Conservation (phyloP, 2,113 vertebrate species). For the Urocynchramus pylzowi region DNA sequence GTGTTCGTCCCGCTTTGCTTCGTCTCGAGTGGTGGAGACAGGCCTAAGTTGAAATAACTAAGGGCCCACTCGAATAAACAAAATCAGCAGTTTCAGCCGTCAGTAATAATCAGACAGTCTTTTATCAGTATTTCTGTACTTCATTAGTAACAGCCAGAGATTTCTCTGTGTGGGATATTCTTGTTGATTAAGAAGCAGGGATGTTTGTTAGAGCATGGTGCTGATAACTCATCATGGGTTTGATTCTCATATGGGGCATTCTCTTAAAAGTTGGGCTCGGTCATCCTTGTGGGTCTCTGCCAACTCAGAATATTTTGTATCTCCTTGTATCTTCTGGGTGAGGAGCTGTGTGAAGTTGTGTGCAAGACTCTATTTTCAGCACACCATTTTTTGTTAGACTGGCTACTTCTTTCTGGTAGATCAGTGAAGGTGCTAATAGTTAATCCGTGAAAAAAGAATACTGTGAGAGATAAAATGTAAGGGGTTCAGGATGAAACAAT, state of each 20-base stretch:
- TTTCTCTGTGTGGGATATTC: background rate
- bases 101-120: background rate
- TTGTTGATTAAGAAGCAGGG: accelerated
- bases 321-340: too few relatives aligned
- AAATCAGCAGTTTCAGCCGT: background rate
- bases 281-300: background rate
- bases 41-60: background rate
- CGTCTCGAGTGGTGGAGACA: background rate
- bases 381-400: accelerated
- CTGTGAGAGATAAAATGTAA: background rate
- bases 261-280: background rate
- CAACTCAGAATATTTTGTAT: background rate
- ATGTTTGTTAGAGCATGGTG: background rate
- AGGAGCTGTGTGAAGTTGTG: background rate
- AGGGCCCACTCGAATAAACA: accelerated
- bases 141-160: background rate
- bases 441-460: background rate
- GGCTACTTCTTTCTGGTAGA: background rate
- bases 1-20: accelerated
- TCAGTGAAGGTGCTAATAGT: background rate
- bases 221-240: background rate
- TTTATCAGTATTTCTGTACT: background rate
- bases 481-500: accelerated
- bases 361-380: too few relatives aligned
- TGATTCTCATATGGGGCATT: accelerated